Percentiles rank a stretch among this genome's conserved stretches.
Evolutionary conservation across 2,888 invertebrate species (phyloP).

Genomic region (Bedellia somnulentella): DNA sequence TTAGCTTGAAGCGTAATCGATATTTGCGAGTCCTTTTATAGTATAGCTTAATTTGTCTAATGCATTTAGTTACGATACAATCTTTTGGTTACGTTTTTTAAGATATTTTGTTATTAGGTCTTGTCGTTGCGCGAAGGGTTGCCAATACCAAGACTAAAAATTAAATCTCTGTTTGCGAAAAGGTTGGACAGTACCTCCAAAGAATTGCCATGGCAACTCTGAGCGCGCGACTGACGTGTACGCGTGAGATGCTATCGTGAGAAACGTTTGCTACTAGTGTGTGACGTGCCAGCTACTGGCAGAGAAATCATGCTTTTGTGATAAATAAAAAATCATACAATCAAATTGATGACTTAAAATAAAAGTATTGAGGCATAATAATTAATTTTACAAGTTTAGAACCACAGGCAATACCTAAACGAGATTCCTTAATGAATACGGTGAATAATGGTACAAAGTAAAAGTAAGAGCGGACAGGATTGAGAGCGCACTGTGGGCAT

Average conservation of each 20-base stretch:
- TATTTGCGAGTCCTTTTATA: too few relatives aligned
- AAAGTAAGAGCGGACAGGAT: too few relatives aligned
- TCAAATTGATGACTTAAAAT: conserved; percentile 45
- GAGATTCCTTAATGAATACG: not conserved
- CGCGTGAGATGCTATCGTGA: conserved; percentile 29
- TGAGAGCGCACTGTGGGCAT: conserved; percentile 32
- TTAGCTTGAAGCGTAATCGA: too few relatives aligned
- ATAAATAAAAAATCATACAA: conserved; percentile 45
- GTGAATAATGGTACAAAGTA: conserved; percentile 2
- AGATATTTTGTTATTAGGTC: conserved; percentile 29
- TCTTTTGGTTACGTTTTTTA: conserved; percentile 35
- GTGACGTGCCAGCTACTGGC: conserved; percentile 55
- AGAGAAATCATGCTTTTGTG: conserved; percentile 55
- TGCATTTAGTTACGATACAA: conserved; percentile 33
- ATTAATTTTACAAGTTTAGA: conserved; percentile 47
- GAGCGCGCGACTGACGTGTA: too few relatives aligned
- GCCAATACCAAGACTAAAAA: too few relatives aligned
- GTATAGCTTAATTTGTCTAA: too few relatives aligned
- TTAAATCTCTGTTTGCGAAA: too few relatives aligned
- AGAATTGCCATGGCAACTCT: too few relatives aligned
- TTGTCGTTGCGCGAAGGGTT: too few relatives aligned
- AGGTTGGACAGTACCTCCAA: too few relatives aligned
- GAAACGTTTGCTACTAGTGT: conserved; percentile 21
- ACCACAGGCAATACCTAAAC: too few relatives aligned
- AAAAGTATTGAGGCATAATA: conserved; percentile 30